Conservation (phyloP, 2,113 vertebrate species). For the Podocnemis expansa region DNA sequence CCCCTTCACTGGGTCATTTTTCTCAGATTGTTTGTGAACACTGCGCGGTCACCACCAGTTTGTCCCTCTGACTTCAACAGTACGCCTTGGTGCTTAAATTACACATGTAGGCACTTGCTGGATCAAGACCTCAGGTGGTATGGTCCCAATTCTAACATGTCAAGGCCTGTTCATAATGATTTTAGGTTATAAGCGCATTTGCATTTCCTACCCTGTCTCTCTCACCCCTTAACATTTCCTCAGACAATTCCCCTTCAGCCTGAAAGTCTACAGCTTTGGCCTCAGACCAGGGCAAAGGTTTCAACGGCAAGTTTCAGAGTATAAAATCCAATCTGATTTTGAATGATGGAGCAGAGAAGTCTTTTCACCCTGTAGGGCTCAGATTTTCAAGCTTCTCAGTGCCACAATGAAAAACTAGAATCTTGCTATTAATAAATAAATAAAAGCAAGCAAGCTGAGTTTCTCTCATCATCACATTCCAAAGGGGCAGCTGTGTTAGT, state of each 20-base stretch:
- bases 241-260: not conserved
- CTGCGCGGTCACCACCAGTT: not conserved
- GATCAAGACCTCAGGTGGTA: not conserved
- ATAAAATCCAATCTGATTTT: not conserved
- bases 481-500: too few species aligned
- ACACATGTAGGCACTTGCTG: too few species aligned
- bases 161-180: not conserved
- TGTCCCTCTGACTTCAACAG: not conserved
- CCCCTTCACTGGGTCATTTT: not conserved
- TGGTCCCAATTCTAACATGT: not conserved
- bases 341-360: not conserved
- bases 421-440: fast-evolving
- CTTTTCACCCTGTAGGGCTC: not conserved
- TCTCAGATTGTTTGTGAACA: not conserved
- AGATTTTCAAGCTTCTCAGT: not conserved
- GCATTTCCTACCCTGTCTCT: not conserved
- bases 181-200: not conserved
- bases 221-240: not conserved
- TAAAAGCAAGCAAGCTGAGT: fast-evolving
- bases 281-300: not conserved
- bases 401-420: not conserved
- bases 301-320: not conserved
- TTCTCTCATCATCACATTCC: fast-evolving
- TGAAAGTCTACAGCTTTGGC: not conserved
- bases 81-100: not conserved